phyloP scores from a whole-genome alignment of 2,113 vertebrate species.

The Petromus typicus region DNA sequence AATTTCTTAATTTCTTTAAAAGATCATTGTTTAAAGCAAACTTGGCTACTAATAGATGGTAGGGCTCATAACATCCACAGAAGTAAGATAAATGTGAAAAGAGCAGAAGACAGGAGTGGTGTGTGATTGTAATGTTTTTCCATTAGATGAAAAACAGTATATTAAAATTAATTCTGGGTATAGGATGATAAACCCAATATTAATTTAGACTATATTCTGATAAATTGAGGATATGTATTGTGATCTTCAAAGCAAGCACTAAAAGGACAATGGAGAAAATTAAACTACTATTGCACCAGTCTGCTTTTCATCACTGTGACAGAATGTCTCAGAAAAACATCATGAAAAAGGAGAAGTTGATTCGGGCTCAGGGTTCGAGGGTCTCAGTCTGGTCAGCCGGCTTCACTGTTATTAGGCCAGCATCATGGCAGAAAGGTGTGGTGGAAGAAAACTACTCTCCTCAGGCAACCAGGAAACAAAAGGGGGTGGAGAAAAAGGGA shows the following conservation, averaged over 20 bases:
- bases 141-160: background rate
- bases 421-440: background rate
- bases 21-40: background rate
- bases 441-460: background rate
- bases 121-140: background rate
- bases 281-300: background rate
- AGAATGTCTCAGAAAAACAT: background rate
- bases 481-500: no score
- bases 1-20: slow-evolving; percentile 37
- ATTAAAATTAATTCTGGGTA: background rate
- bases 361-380: background rate
- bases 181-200: background rate
- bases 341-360: background rate
- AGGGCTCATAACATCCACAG: background rate
- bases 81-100: background rate
- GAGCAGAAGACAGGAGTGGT: background rate
- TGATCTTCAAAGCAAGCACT: background rate
- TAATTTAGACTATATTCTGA: background rate
- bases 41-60: background rate
- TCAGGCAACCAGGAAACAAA: background rate
- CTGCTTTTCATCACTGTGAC: background rate
- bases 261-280: background rate
- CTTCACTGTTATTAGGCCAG: background rate
- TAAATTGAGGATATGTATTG: background rate
- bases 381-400: background rate